These are phyloP conservation scores for Plutella xylostella DNA, from an alignment of 2,888 invertebrate species.

Conservation along the genomic window DNA sequence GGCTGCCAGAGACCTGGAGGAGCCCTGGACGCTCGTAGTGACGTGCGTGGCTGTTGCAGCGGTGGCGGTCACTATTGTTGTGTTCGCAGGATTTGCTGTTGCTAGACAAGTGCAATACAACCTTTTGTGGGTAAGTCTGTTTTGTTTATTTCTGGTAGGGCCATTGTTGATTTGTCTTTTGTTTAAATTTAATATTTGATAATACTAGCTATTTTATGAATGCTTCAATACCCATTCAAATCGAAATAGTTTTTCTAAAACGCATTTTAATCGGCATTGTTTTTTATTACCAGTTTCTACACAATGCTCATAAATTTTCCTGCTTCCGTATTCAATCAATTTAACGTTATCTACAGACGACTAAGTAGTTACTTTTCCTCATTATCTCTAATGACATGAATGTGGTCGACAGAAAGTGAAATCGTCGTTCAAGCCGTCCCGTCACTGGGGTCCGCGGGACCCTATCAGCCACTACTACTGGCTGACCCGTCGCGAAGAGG, in stretches of 20 bases:
- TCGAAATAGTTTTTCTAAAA: no score
- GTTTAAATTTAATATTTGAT: neutral
- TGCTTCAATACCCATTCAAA: no score
- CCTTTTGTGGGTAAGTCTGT: conserved; percentile 21
- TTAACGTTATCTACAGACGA: no score
- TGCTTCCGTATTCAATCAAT: no score
- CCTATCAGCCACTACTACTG: conserved; percentile 58
- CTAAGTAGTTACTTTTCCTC: no score
- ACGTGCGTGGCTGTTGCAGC: conserved; percentile 21
- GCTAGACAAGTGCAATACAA: conserved; percentile 48
- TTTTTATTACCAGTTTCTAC: no score
- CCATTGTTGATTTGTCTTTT: no score
- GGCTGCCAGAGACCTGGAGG: conserved; percentile 26
- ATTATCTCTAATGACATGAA: no score
- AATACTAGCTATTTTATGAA: neutral
- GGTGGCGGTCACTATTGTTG: conserved; percentile 23
- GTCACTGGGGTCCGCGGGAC: conserved; percentile 59
- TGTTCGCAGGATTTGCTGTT: conserved; percentile 30
- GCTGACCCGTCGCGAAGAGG: conserved; percentile 41
- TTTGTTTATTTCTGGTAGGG: conserved; percentile 15
- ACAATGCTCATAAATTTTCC: no score
- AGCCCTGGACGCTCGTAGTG: conserved; percentile 29
- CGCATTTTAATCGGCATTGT: no score
- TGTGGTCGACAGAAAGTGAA: conserved; percentile 59
- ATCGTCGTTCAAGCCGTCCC: conserved; percentile 47